These are phyloP conservation scores for Rhagium mordax DNA, from an alignment of 2,888 invertebrate genomes.

Conservation along the genomic window DNA sequence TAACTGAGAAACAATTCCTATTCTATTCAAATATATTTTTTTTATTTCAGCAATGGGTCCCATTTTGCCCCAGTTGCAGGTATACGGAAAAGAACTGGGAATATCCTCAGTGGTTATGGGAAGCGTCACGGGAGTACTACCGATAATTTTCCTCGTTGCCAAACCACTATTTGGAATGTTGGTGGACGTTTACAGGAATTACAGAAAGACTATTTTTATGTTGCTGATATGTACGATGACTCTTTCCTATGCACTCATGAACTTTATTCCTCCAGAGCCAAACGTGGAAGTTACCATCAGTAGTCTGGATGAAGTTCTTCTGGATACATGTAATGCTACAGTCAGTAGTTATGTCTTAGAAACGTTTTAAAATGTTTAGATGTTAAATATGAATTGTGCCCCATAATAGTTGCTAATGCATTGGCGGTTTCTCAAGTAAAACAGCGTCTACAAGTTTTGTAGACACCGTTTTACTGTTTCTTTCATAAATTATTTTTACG, in stretches of 20 bases:
- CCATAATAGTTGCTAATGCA: too few relatives aligned
- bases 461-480: too few relatives aligned
- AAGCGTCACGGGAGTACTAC: slow-evolving; percentile 81
- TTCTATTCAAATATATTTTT: not conserved
- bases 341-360: slow-evolving; percentile 60
- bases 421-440: too few relatives aligned
- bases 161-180: slow-evolving; percentile 85
- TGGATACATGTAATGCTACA: slow-evolving; percentile 66
- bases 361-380: not conserved
- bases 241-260: slow-evolving; percentile 78
- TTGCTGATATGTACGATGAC: slow-evolving; percentile 78
- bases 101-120: slow-evolving; percentile 85
- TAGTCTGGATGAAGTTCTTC: slow-evolving; percentile 51
- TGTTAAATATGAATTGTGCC: not conserved
- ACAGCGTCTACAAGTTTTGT: too few relatives aligned
- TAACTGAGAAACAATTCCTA: too few relatives aligned
- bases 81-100: slow-evolving; percentile 85
- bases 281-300: slow-evolving; percentile 52
- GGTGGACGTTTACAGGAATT: slow-evolving; percentile 80
- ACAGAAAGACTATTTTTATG: slow-evolving; percentile 82
- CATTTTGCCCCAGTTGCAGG: slow-evolving; percentile 83
- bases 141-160: slow-evolving; percentile 83
- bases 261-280: slow-evolving; percentile 74
- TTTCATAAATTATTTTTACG: too few relatives aligned
- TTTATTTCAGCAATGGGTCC: slow-evolving; percentile 82